Evolutionary conservation across 2,113 vertebrate genomes (phyloP).

Genomic region (Dendrocopos noguchii): DNA sequence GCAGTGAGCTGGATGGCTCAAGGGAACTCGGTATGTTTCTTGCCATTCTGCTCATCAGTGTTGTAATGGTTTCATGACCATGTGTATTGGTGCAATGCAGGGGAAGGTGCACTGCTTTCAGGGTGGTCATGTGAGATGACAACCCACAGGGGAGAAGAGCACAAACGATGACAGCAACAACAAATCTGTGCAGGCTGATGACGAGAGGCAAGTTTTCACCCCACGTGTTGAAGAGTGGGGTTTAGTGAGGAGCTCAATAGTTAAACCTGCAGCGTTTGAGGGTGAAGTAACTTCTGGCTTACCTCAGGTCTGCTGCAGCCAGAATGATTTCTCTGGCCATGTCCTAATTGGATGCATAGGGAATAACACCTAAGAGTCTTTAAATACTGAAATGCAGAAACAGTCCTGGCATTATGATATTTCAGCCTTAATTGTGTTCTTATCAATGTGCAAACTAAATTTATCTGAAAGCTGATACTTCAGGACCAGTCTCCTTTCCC

Average conservation of each 20-base stretch:
- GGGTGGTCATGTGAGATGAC: background rate
- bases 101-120: accelerated
- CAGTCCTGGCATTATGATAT: background rate
- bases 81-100: background rate
- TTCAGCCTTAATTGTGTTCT: background rate
- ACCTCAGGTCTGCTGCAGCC: background rate
- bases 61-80: background rate
- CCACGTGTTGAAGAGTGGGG: accelerated
- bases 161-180: background rate
- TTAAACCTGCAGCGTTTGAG: background rate
- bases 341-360: background rate
- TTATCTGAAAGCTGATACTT: background rate
- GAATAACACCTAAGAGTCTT: background rate
- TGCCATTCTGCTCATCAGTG: background rate
- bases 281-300: background rate
- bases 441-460: background rate
- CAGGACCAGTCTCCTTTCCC: background rate
- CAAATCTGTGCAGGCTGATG: background rate
- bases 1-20: background rate
- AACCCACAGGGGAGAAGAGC: background rate
- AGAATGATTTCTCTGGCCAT: background rate
- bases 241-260: background rate
- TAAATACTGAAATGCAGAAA: background rate
- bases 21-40: background rate
- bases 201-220: background rate